phyloP scores from a whole-genome alignment of 2,888 invertebrate species.

The Julus scandinavius region DNA sequence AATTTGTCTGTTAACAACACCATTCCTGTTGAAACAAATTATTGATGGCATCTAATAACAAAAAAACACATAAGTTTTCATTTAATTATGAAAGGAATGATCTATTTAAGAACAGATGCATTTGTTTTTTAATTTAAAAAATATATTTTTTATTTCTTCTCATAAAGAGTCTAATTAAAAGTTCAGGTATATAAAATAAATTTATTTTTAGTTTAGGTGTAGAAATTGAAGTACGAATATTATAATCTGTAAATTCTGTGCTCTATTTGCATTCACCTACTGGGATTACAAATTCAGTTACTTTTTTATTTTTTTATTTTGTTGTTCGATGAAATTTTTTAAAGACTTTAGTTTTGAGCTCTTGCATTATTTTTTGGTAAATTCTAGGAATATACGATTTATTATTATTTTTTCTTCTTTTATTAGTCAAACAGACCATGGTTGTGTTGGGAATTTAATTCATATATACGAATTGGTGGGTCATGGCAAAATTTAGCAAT shows the following conservation, averaged over 20 bases:
- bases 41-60: no score
- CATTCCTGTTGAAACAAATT: no score
- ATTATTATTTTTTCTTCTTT: neutral
- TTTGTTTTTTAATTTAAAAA: neutral
- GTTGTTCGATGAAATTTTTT: neutral
- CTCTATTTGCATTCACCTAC: neutral
- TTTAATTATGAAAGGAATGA: neutral
- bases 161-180: neutral
- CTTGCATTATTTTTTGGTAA: neutral
- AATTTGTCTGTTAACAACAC: no score
- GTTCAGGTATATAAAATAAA: neutral
- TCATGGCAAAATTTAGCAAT: neutral
- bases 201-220: neutral
- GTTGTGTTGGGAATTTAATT: neutral
- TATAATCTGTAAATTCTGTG: neutral
- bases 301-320: constrained; percentile 31
- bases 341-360: neutral
- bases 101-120: neutral
- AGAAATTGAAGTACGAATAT: neutral
- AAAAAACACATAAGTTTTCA: no score
- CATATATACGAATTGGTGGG: neutral
- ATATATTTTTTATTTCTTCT: neutral
- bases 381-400: neutral
- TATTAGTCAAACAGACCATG: neutral
- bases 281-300: neutral